phyloP scores from a whole-genome alignment of 2,113 vertebrate genomes.

The Phodopus roborovskii region DNA sequence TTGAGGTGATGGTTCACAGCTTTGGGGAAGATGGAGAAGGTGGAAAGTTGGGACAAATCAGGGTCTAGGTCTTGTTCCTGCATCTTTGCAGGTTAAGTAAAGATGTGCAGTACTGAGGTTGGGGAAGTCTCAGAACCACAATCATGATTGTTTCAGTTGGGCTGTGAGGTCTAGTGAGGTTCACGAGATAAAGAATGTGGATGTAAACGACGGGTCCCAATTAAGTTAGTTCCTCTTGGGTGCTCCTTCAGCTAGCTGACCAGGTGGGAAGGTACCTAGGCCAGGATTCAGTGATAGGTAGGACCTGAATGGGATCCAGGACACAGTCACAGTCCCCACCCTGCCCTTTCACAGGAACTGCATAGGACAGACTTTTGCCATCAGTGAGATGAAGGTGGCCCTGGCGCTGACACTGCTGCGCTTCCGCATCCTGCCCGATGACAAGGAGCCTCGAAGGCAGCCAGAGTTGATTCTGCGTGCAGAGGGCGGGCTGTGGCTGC shows the following conservation, averaged over 20 bases:
- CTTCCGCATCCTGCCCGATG: slow-evolving; percentile 86
- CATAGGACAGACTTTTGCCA: slow-evolving; percentile 37
- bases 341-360: neutral
- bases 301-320: neutral
- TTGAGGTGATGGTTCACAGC: neutral
- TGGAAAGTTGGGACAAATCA: neutral
- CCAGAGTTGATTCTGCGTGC: slow-evolving; percentile 87
- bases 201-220: neutral
- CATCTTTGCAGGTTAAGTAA: neutral
- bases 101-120: neutral
- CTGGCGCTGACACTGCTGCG: slow-evolving; percentile 77
- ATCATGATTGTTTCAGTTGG: neutral
- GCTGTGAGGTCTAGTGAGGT: neutral
- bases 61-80: neutral
- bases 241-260: fast-evolving
- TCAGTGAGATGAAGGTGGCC: slow-evolving; percentile 43
- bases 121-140: neutral
- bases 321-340: neutral
- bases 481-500: slow-evolving; percentile 89
- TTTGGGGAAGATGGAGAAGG: neutral
- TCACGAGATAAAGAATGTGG: neutral
- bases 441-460: neutral
- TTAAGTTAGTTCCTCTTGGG: neutral
- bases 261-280: neutral
- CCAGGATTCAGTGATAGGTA: slow-evolving; percentile 75